Evolutionary conservation across 2,113 vertebrate genomes (phyloP).

Genomic region (Marmota monax): DNA sequence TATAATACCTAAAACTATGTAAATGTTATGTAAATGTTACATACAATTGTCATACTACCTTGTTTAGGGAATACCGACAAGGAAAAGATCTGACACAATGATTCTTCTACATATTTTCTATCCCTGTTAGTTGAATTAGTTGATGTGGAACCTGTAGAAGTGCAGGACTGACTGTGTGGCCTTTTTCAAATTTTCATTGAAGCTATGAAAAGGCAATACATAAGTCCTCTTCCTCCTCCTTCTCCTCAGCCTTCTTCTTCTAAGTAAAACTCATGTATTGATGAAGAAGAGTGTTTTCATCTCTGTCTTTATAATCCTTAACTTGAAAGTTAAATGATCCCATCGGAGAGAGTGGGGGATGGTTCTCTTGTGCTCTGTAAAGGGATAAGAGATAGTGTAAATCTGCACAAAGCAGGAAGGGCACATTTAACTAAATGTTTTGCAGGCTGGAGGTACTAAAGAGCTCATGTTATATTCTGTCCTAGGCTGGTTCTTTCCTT

Average conservation of each 20-base stretch:
- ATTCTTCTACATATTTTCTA: neutral
- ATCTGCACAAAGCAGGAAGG: neutral
- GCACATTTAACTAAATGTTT: neutral
- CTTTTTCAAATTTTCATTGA: neutral
- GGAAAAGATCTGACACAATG: neutral
- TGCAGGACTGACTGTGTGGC: too few species aligned
- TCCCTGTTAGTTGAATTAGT: rapidly evolving
- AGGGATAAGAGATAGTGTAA: neutral
- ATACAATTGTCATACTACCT: neutral
- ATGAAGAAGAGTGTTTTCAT: neutral
- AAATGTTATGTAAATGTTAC: neutral
- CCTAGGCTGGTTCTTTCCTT: too few species aligned
- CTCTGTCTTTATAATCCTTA: neutral
- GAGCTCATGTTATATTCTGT: neutral
- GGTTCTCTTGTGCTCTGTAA: neutral
- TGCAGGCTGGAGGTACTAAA: neutral
- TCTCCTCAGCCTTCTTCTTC: too few species aligned
- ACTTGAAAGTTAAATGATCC: neutral
- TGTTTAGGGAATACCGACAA: too few species aligned
- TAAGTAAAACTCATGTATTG: neutral
- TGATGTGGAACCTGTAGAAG: neutral
- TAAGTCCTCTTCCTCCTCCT: neutral
- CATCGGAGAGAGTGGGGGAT: neutral
- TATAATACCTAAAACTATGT: neutral
- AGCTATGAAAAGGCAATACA: slow-evolving; percentile 1